phyloP scores from a whole-genome alignment of 2,888 invertebrate genomes.

The Melinaea marsaeus region DNA sequence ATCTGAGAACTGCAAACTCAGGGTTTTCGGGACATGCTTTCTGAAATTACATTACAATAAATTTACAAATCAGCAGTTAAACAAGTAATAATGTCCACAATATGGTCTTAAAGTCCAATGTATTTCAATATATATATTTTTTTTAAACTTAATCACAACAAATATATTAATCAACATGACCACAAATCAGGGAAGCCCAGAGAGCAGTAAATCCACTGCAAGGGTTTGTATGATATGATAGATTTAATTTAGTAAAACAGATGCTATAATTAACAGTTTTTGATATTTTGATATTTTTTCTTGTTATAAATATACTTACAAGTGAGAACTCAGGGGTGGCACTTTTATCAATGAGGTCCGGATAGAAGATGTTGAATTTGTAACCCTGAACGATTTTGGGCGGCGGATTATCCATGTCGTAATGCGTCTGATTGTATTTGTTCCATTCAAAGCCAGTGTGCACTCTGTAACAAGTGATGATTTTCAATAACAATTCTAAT shows the following conservation, averaged over 20 bases:
- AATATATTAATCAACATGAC: no score
- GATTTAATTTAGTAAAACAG: no score
- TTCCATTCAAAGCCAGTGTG: conserved; percentile 99
- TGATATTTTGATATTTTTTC: not conserved
- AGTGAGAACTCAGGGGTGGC: conserved; percentile 95
- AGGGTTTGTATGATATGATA: no score
- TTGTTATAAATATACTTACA: conserved; percentile 64
- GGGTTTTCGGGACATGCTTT: conserved; percentile 93
- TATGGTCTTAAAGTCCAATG: no score
- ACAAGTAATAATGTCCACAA: no score
- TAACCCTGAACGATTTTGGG: conserved; percentile 99
- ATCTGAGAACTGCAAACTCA: conserved; percentile 96
- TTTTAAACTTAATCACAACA: no score
- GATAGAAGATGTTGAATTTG: conserved; percentile 99
- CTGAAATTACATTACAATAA: conserved; percentile 63
- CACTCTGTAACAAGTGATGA: conserved; percentile 73
- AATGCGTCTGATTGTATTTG: conserved; percentile 99
- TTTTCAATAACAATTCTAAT: not conserved
- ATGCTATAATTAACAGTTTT: no score
- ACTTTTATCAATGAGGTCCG: conserved; percentile 96
- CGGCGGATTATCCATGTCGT: conserved; percentile 99
- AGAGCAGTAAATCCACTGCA: no score
- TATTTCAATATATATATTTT: no score
- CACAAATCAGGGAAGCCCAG: no score
- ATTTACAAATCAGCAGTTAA: no score